Base-by-base conservation (phyloP, 2,888 invertebrate genomes). In the Drosophila quinaria region DNA sequence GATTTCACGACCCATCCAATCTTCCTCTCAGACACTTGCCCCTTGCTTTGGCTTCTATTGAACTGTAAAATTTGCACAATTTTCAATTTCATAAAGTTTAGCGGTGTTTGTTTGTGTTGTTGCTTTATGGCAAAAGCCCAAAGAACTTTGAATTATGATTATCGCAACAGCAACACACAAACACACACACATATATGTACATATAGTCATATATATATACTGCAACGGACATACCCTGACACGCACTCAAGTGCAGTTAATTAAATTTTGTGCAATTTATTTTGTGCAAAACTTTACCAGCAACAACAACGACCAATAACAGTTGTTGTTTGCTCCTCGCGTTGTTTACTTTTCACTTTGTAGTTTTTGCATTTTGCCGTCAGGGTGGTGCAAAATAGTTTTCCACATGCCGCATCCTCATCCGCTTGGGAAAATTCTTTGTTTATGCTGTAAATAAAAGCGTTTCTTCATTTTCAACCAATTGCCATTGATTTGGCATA, bases 211-310 rank as follows among this genome's bases (percentile, higher is more conserved):
- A 52, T 22, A 31, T 35, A 17, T 5, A 51, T 37, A 69, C 52
- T 63, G 73, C 75, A 50, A 54, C 81, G 66, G 60, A 65, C 81
- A 65, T 35, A 62, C 67, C 68, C 60, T 60, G 70, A 77, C 66
- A 78, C 73, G 87, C 87, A 84, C 84, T 87, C 81, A 79, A 83
- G 83, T 85, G 88, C 85, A 85, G 85, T 85, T 85, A 85, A 85
- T 85, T 85, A 87, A 85, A 87, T 85, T 85, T 85, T 82, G 77
- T 72, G 78, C 85, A 87, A 85, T 85, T 85, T 85, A 87, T 87
- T 85, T 85, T 87, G 80, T 70, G 70, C 78, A 81, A 81, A 83
- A 87, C 73, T 83, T 83, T 85, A 63, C 46, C 71, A 67, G 29
- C 68, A 73, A 60, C 78, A 78, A 64, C 54, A 58, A 47, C 54